These are phyloP conservation scores for Bos indicus DNA, from an alignment of 2,113 vertebrate genomes.

Conservation along the genomic window DNA sequence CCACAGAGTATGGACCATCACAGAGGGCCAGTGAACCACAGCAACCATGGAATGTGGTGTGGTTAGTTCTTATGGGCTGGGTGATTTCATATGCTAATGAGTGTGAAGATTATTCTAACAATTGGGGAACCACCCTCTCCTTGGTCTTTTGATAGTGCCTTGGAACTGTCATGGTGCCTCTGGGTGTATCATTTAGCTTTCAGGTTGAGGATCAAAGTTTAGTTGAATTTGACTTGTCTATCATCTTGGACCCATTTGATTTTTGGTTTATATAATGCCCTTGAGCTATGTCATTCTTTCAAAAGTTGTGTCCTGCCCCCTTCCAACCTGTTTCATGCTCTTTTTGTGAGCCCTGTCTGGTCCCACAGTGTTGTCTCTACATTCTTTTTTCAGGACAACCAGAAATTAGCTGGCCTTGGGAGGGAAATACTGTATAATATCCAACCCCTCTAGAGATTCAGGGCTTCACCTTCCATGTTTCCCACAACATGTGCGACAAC, in stretches of 20 bases:
- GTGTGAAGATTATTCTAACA: neutral
- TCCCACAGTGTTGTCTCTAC: neutral
- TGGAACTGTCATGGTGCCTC: neutral
- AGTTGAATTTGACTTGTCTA: neutral
- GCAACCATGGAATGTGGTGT: neutral
- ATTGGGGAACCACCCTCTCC: neutral
- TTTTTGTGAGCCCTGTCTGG: neutral
- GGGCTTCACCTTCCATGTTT: neutral
- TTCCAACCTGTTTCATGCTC: neutral
- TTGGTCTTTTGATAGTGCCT: neutral
- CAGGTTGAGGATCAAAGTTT: neutral
- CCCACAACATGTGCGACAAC: neutral
- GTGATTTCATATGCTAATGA: neutral
- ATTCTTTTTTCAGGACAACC: neutral
- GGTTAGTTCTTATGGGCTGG: neutral
- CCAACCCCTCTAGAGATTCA: neutral
- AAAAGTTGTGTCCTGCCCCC: neutral
- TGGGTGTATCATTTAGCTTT: neutral
- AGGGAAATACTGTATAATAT: neutral
- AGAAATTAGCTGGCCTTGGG: neutral
- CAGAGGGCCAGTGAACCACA: neutral
- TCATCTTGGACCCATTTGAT: neutral
- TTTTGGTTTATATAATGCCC: neutral
- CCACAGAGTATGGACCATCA: neutral
- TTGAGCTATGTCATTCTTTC: neutral